Percentiles rank a stretch among this genome's conserved stretches.
phyloP scores from a whole-genome alignment of 2,888 invertebrate species.

The Chrysolina americana region DNA sequence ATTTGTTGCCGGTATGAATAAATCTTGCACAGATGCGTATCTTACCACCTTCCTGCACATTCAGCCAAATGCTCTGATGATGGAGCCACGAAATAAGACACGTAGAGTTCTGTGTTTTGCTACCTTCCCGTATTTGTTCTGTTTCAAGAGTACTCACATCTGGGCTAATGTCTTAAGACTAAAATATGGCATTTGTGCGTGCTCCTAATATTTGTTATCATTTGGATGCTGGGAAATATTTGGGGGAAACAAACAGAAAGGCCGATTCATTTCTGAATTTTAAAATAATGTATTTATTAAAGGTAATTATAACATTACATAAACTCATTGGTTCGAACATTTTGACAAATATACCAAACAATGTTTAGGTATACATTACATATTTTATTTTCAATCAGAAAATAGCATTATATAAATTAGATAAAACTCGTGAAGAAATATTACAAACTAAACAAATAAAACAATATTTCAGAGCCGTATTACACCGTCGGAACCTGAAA shows the following conservation, averaged over 20 bases:
- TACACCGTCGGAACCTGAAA: constrained; percentile 3
- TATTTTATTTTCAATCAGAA: background rate
- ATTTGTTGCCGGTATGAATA: too few species aligned
- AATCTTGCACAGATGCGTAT: too few species aligned
- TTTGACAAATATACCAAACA: background rate
- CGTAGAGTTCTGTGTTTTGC: too few species aligned
- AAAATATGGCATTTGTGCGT: too few species aligned
- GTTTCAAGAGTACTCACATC: too few species aligned
- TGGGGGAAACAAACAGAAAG: background rate
- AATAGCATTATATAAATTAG: background rate
- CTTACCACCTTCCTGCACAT: too few species aligned
- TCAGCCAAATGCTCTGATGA: too few species aligned
- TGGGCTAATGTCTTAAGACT: too few species aligned
- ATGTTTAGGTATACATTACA: background rate
- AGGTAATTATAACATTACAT: background rate
- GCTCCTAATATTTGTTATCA: too few species aligned
- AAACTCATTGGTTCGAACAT: background rate
- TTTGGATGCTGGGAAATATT: too few species aligned
- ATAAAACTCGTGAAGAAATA: background rate
- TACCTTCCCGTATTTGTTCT: too few species aligned
- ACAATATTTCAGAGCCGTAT: background rate
- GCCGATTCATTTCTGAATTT: background rate
- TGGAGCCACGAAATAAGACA: too few species aligned
- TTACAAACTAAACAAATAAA: background rate
- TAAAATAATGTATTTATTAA: background rate